Evolutionary conservation across 2,113 vertebrate species (phyloP).

Genomic region (Procapra przewalskii): DNA sequence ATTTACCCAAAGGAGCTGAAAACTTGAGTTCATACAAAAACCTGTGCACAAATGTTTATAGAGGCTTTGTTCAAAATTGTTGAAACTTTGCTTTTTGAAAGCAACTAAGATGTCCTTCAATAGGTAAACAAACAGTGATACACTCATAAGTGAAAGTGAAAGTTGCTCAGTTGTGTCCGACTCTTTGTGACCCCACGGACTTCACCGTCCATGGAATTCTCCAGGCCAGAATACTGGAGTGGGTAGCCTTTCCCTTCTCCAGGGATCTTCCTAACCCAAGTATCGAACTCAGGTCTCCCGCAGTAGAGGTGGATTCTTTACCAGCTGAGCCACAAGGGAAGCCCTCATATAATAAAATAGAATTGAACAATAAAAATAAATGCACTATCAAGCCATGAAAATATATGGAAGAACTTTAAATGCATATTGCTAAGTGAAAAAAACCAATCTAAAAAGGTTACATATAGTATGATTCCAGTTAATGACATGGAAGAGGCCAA

Average conservation of each 20-base stretch:
- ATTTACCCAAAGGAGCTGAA: not conserved
- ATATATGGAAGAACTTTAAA: not conserved
- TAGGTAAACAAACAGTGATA: not conserved
- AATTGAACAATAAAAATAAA: not conserved
- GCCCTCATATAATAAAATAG: not conserved
- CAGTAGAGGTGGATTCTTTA: not conserved
- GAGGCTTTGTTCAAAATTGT: not conserved
- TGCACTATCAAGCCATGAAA: not conserved
- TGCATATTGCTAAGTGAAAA: not conserved
- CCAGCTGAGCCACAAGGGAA: not conserved
- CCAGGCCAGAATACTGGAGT: not conserved
- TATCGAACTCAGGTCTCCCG: not conserved
- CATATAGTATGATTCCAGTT: not conserved
- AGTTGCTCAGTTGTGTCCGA: not conserved
- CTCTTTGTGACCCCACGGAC: not conserved
- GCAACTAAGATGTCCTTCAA: not conserved
- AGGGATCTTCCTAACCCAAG: not conserved
- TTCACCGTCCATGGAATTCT: not conserved
- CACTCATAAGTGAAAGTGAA: not conserved
- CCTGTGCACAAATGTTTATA: not conserved
- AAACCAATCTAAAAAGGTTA: not conserved
- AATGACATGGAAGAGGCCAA: not conserved
- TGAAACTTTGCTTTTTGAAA: not conserved
- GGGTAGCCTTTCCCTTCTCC: not conserved
- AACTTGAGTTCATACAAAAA: not conserved